Base-by-base conservation (phyloP, 2,797 vertebrate species). In the Tachyglossus aculeatus region DNA sequence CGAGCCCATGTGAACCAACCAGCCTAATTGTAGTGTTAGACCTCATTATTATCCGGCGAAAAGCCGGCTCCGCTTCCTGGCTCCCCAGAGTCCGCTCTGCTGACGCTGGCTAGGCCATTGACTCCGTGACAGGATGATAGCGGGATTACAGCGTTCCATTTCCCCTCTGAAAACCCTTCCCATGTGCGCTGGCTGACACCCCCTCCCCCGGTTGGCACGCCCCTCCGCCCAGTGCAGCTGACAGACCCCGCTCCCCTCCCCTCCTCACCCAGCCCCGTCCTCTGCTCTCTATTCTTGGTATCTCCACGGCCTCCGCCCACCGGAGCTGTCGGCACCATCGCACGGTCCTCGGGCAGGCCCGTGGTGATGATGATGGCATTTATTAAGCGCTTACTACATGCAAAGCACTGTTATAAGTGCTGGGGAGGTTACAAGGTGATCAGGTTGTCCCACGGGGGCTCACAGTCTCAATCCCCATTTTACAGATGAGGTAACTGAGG, bases 81-180 rank as follows among this genome's bases (percentile, higher is more conserved):
- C 27, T 11, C 9, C 45, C 25, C 27, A n/a, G n/a, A n/a, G n/a
- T n/a, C n/a, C n/a, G n/a, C n/a, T n/a, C n/a, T n/a, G n/a, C n/a
- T n/a, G n/a, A n/a, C n/a, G n/a, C n/a, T n/a, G 11, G 74, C 74
- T 64, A 67, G 77, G 74, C 74, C 57, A 13, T 52, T 0, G 45
- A 39, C 43, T 48, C 40, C 0, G 74, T 79, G 80, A 75, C 77
- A 64, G 60, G 16, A 69, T 83, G 80, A 85, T 18, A 2, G 53
- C 64, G 61, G 81, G 82, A 87, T 85, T 75, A 80, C 50, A 83
- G 74, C 67, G 55, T 67, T 76, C 8, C 38, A 19, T 39, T 11
- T 11, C 43, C 59, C 36, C 56, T 51, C 12, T 1, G 29, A 50
- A 2, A 2, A 40, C 31, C 3, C 2, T 13, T 33, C 77, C 25